Conservation (phyloP, 2,797 vertebrate species). For the Danio aesculapii region DNA sequence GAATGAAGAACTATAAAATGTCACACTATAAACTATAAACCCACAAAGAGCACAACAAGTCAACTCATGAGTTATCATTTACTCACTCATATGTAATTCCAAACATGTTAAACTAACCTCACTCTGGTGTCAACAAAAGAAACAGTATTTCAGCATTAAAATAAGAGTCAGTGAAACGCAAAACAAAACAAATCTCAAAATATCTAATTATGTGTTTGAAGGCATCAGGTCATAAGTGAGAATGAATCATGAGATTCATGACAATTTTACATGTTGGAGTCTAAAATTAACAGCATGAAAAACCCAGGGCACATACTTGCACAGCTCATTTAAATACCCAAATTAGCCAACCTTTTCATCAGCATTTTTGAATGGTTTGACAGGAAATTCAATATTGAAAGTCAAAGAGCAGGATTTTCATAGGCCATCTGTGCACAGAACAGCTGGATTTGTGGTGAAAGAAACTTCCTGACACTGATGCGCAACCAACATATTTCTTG, state of each 20-base stretch:
- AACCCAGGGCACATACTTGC: background rate
- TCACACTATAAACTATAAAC: too few species aligned
- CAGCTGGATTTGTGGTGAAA: slow-evolving; percentile 1
- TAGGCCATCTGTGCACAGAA: background rate
- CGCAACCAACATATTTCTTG: background rate
- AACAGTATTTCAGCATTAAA: background rate
- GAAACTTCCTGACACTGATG: background rate
- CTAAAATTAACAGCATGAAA: background rate
- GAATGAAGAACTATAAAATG: too few species aligned
- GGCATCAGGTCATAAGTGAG: background rate
- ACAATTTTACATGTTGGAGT: background rate
- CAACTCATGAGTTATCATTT: too few species aligned
- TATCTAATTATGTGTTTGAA: too few species aligned
- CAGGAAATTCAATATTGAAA: background rate
- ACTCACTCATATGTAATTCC: too few species aligned
- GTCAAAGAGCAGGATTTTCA: background rate
- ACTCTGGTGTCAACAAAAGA: background rate
- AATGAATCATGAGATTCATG: background rate
- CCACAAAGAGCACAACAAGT: too few species aligned
- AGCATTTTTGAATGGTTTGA: background rate
- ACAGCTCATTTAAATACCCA: background rate
- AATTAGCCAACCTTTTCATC: slow-evolving; percentile 7
- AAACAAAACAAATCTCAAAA: background rate
- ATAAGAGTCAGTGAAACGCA: background rate
- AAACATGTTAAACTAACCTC: background rate